phyloP scores from a whole-genome alignment of 2,797 vertebrate genomes.

The Rhyacichthys aspro region DNA sequence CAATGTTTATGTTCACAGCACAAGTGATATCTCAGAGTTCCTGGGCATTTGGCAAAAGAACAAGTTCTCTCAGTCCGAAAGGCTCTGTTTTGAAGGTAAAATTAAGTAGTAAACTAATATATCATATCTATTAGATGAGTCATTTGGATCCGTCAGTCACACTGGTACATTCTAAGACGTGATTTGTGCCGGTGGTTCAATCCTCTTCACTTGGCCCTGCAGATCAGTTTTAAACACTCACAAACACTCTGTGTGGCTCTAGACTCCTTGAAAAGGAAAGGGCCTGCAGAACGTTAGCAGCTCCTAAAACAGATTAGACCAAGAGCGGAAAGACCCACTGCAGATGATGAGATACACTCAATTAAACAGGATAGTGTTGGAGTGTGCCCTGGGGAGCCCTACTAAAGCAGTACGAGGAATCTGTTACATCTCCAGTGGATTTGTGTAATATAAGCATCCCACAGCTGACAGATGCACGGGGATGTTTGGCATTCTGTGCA shows the following conservation, averaged over 20 bases:
- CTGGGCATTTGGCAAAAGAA: too few relatives aligned
- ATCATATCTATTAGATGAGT: not conserved
- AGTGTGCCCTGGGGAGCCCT: constrained; percentile 54
- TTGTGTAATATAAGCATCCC: constrained; percentile 13
- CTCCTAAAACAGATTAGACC: constrained; percentile 71
- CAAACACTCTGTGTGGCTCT: constrained; percentile 14
- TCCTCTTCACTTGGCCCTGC: constrained; percentile 54
- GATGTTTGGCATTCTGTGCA: constrained; percentile 42
- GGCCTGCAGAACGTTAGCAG: constrained; percentile 51
- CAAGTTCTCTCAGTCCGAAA: too few relatives aligned
- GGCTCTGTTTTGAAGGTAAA: not conserved
- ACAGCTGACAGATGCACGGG: constrained; percentile 42
- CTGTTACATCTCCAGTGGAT: constrained; percentile 25
- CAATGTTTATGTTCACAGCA: too few relatives aligned
- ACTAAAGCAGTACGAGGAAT: constrained; percentile 46
- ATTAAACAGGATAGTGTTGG: constrained; percentile 69
- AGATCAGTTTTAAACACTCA: constrained; percentile 50
- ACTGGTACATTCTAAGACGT: constrained; percentile 36
- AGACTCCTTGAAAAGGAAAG: constrained; percentile 40
- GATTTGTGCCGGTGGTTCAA: too few relatives aligned
- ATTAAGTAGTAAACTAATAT: too few relatives aligned
- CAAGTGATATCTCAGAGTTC: too few relatives aligned
- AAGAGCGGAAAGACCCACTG: constrained; percentile 35
- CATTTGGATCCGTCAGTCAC: constrained; percentile 28
- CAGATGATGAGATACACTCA: constrained; percentile 76